Conservation (phyloP, 2,113 vertebrate species). For the Phyllostomus hastatus region DNA sequence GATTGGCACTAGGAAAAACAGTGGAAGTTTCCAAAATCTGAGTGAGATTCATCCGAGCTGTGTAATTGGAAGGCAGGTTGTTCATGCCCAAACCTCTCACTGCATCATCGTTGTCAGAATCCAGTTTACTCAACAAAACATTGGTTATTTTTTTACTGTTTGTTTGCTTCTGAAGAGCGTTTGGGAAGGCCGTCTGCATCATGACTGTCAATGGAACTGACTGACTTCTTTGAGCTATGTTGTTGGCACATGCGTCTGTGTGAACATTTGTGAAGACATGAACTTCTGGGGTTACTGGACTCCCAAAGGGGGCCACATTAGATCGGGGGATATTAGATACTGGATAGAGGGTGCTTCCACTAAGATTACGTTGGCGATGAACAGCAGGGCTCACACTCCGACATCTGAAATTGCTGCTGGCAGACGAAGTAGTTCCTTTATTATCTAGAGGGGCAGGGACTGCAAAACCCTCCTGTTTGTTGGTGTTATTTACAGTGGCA, state of each 20-base stretch:
- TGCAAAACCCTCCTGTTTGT: slow-evolving; percentile 95
- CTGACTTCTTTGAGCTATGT: slow-evolving; percentile 95
- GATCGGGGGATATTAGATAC: slow-evolving; percentile 85
- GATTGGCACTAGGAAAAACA: slow-evolving; percentile 86
- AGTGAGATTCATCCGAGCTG: slow-evolving; percentile 98
- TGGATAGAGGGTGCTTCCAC: slow-evolving; percentile 87
- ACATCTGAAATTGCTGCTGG: slow-evolving; percentile 88
- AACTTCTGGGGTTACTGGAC: slow-evolving; percentile 89
- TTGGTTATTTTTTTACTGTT: slow-evolving; percentile 91
- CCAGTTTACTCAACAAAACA: slow-evolving; percentile 94
- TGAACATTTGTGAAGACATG: slow-evolving; percentile 90
- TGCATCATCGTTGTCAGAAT: slow-evolving; percentile 89
- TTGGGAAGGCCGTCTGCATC: slow-evolving; percentile 95
- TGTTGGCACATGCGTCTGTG: slow-evolving; percentile 86
- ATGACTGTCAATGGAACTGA: slow-evolving; percentile 97
- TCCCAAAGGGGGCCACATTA: slow-evolving; percentile 90
- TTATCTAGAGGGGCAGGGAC: slow-evolving; percentile 96
- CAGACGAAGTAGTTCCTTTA: slow-evolving; percentile 84
- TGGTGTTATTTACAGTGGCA: slow-evolving; percentile 83
- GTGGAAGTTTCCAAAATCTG: slow-evolving; percentile 94
- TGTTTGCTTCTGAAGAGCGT: slow-evolving; percentile 86
- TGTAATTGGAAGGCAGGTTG: slow-evolving; percentile 94
- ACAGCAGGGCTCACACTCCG: slow-evolving; percentile 98
- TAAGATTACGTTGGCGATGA: slow-evolving; percentile 92
- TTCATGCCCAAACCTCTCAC: slow-evolving; percentile 93